Evolutionary conservation across 2,888 invertebrate species (phyloP), one percentile per base, ranked within the genome.

Genomic region (Poecilobothrus nobilitatus): DNA sequence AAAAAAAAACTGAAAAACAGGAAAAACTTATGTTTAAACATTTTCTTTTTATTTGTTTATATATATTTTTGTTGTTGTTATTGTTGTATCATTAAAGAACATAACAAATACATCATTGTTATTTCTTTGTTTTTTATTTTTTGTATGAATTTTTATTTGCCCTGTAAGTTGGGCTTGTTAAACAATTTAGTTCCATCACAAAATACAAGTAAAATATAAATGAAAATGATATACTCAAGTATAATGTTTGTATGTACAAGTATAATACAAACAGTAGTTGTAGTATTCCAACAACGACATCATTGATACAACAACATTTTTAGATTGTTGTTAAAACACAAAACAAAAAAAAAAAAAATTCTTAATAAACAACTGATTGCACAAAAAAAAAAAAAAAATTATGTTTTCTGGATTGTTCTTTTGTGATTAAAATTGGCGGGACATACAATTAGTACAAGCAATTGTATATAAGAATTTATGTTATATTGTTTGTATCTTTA

Each of bases 241-340:
- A n/a, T n/a, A n/a, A n/a, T n/a, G n/a, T n/a, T n/a, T n/a, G n/a
- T 27, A 27, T 27, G 27, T 27, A 27, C 27, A 4, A 27, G 27
- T 27, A 27, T n/a, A 27, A 27, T 27, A 27, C 5, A n/a, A n/a
- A 2, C 27, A 27, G 27, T 27, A 27, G 27, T 27, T 27, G 53
- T 53, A 53, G 53, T 15, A n/a, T 18, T 53, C 53, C 53, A 53
- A 53, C 53, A 53, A 18, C 53, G 53, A n/a, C n/a, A 53, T 12
- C 53, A 53, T 53, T 53, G n/a, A 53, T 53, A 53, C n/a, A 53
- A 53, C 18, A 53, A 53, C 53, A 53, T 53, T 37, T 37, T 37
- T 18, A 53, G 15, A 18, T 18, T 6, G 53, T 53, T 53, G 1
- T 53, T 53, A 18, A 53, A 44, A 44, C 12, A n/a, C n/a, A n/a